Percentiles rank a stretch among this genome's conserved stretches.
These are phyloP conservation scores for Trichechus manatus DNA, from an alignment of 2,113 vertebrate genomes.

Conservation along the genomic window DNA sequence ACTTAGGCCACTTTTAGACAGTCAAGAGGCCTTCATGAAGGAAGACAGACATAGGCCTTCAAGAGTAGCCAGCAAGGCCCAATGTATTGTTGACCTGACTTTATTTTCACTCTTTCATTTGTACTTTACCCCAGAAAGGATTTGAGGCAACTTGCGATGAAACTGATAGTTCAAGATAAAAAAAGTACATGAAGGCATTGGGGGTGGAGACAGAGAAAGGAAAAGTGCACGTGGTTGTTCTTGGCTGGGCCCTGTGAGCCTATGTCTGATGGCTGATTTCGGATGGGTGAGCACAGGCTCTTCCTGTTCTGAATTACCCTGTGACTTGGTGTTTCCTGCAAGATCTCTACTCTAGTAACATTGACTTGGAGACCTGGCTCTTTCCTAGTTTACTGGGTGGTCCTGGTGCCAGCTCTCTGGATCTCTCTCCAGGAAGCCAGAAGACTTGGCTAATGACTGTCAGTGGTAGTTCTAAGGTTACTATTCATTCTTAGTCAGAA, in stretches of 20 bases:
- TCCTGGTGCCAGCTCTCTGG: neutral
- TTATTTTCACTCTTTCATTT: constrained; percentile 44
- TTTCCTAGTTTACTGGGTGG: constrained; percentile 32
- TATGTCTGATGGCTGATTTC: neutral
- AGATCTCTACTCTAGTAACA: constrained; percentile 16
- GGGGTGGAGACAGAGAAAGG: neutral
- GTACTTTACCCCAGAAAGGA: neutral
- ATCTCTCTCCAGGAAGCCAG: constrained; percentile 34
- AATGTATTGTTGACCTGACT: neutral
- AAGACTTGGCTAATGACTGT: constrained; percentile 44
- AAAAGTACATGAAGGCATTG: constrained; percentile 21
- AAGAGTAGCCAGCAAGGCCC: neutral
- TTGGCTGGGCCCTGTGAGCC: neutral
- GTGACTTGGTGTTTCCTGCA: neutral
- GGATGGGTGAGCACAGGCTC: neutral
- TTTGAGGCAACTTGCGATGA: constrained; percentile 38
- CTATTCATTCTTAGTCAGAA: constrained; percentile 48
- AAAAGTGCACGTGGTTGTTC: neutral
- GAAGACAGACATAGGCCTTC: neutral
- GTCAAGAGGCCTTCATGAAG: neutral
- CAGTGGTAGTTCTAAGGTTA: neutral
- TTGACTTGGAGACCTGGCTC: neutral
- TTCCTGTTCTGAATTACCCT: neutral
- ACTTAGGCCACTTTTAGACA: constrained; percentile 18
- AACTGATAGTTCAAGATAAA: neutral